Evolutionary conservation across 2,113 vertebrate species (phyloP), one percentile per base, ranked within the genome.

Genomic region (Apteryx owenii): DNA sequence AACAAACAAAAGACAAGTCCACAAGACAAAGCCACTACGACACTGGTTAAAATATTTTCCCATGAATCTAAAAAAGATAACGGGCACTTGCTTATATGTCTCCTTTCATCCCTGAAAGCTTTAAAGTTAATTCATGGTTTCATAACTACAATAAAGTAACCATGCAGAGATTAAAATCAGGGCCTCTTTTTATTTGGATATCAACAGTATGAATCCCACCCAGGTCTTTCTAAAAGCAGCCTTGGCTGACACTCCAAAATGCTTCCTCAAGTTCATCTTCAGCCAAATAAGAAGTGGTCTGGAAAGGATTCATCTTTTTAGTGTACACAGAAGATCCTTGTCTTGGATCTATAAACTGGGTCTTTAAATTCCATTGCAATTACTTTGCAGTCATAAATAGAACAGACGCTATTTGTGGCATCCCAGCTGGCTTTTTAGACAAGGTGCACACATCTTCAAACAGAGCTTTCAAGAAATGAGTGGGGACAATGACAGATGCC

Each of bases 321-420:
- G 98, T 98, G 97, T 98, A 98, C 97, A 98, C 98, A 98, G 97
- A 98, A 98, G 96, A 98, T 97, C 97, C 96, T 97, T 95, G 28
- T 97, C 97, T 98, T 98, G 97, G 98, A 98, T 98, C 98, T 98
- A 98, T 98, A 98, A 98, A 98, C 97, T 69, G 76, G 97, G 98
- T 96, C 97, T 98, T 98, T 98, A 98, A 98, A 98, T 98, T 98
- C 98, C 98, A 97, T 98, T 98, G 95, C 98, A 98, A 98, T 98
- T 98, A 98, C 98, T 98, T 92, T 89, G 92, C 96, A 97, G 96
- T 97, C 98, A 97, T 98, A 98, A 98, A 98, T 98, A 98, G 97
- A 97, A 94, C 78, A 65, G 89, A 97, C 94, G 92, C 94, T 97
- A 98, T 98, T 98, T 98, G 97, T 98, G 97, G 98, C 97, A 98